These are phyloP conservation scores for Polyommatus icarus DNA, from an alignment of 2,888 invertebrate genomes.

Conservation along the genomic window DNA sequence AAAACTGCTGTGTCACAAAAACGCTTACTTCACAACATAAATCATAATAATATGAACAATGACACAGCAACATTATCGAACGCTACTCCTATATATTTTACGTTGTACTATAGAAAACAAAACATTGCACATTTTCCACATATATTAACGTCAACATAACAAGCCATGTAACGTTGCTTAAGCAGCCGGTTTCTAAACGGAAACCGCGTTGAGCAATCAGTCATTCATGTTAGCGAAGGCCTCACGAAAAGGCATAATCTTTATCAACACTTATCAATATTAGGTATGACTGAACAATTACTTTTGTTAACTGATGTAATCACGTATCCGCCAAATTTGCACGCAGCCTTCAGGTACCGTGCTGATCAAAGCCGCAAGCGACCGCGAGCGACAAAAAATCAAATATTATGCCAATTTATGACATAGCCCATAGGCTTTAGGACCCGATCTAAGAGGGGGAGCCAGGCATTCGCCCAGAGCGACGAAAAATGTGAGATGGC, in stretches of 20 bases:
- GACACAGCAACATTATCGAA: neutral
- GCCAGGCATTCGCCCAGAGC: too few relatives aligned
- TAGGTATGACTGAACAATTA: constrained; percentile 24
- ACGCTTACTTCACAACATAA: too few relatives aligned
- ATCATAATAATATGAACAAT: too few relatives aligned
- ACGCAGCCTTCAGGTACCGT: neutral
- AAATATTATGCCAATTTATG: too few relatives aligned
- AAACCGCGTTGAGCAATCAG: constrained; percentile 65
- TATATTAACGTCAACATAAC: constrained; percentile 25
- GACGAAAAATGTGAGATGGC: too few relatives aligned
- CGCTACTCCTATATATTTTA: neutral
- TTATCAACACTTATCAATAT: constrained; percentile 36
- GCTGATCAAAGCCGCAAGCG: too few relatives aligned
- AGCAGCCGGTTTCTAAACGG: constrained; percentile 68
- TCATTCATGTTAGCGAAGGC: constrained; percentile 70
- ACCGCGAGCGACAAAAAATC: too few relatives aligned
- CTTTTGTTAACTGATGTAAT: constrained; percentile 4
- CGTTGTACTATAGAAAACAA: neutral
- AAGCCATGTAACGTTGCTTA: constrained; percentile 55
- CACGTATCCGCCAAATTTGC: constrained; percentile 5
- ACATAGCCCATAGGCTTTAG: too few relatives aligned
- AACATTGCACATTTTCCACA: neutral
- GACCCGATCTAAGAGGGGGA: too few relatives aligned
- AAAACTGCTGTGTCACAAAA: too few relatives aligned
- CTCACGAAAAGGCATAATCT: constrained; percentile 53